Conservation (phyloP, 2,888 invertebrate genomes). For the Acanthosepion pharaonis region DNA sequence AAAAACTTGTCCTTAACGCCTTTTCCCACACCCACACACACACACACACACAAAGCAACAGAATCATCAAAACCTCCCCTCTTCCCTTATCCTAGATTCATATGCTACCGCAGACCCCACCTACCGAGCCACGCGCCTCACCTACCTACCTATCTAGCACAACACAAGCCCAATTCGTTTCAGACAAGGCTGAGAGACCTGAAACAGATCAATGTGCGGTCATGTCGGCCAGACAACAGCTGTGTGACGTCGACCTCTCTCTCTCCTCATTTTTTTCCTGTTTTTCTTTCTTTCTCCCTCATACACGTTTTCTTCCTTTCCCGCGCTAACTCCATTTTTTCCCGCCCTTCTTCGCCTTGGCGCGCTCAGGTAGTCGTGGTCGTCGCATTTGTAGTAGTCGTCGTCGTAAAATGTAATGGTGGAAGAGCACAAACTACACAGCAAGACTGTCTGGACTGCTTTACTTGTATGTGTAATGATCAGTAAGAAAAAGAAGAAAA, state of each 20-base stretch:
- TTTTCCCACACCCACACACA: not conserved
- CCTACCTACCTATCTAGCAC: not conserved
- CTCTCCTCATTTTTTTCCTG: not conserved
- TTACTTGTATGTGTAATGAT: not conserved
- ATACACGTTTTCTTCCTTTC: not conserved
- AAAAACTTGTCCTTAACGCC: not conserved
- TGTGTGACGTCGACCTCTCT: not conserved
- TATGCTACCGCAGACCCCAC: not conserved
- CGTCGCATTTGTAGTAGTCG: not conserved
- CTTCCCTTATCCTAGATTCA: not conserved
- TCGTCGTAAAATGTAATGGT: not conserved
- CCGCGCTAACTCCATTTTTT: conserved; percentile 23
- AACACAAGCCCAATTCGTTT: not conserved
- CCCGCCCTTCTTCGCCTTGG: not conserved
- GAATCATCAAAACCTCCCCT: not conserved
- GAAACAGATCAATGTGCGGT: not conserved
- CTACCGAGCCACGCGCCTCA: not conserved
- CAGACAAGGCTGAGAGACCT: not conserved
- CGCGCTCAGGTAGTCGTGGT: not conserved
- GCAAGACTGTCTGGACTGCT: too few species aligned
- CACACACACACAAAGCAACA: not conserved
- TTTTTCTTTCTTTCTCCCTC: not conserved
- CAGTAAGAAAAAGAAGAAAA: not conserved
- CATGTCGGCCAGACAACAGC: conserved; percentile 15
- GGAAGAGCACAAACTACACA: not conserved